Conservation (phyloP, 2,113 vertebrate genomes). For the Cairina moschata region DNA sequence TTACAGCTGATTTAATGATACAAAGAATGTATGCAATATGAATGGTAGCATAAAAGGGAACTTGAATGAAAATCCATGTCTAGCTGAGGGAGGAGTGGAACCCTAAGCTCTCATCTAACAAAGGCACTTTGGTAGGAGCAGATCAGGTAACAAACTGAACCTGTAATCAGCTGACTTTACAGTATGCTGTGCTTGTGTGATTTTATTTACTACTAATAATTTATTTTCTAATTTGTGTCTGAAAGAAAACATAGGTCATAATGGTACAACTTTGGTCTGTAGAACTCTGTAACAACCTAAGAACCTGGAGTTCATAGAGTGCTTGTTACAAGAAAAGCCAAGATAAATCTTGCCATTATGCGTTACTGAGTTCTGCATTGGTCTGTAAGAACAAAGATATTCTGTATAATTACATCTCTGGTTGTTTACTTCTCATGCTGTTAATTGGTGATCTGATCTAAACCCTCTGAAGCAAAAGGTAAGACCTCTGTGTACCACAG, state of each 20-base stretch:
- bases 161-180: not conserved
- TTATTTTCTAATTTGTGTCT: not conserved
- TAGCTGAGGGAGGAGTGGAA: not conserved
- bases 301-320: not conserved
- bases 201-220: not conserved
- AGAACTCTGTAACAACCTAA: not conserved
- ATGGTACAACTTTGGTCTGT: not conserved
- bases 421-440: not conserved
- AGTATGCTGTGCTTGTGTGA: not conserved
- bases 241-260: not conserved
- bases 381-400: not conserved
- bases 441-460: not conserved
- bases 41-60: not conserved
- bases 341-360: not conserved
- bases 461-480: not conserved
- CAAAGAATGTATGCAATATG: not conserved
- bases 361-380: not conserved
- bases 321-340: not conserved
- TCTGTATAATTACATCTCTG: not conserved
- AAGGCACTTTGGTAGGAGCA: not conserved
- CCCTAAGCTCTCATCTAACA: not conserved
- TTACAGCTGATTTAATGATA: not conserved
- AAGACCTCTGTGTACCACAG: not conserved
- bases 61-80: not conserved
- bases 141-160: not conserved